Conservation (phyloP, 2,888 invertebrate genomes). For the Cosmia pyralina region DNA sequence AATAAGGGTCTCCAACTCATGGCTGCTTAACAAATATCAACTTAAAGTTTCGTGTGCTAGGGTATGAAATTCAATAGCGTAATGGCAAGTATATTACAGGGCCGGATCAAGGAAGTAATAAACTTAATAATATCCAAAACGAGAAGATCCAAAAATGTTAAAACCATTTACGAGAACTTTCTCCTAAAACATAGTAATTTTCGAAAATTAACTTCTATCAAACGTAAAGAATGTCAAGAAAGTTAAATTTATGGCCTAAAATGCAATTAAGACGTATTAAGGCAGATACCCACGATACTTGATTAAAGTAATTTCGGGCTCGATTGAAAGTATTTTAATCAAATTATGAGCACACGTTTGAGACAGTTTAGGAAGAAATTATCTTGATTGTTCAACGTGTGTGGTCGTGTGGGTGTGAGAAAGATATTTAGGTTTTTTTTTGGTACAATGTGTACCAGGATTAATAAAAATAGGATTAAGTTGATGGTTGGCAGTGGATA, state of each 20-base stretch:
- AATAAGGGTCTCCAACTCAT: slow-evolving; percentile 16
- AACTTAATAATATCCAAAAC: not conserved
- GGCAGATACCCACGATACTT: slow-evolving; percentile 30
- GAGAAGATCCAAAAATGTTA: not conserved
- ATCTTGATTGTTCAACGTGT: slow-evolving; percentile 43
- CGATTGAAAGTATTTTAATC: slow-evolving; percentile 55
- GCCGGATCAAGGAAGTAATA: slow-evolving; percentile 6
- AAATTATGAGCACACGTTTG: slow-evolving; percentile 40
- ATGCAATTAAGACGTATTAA: slow-evolving; percentile 30
- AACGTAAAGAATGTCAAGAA: slow-evolving; percentile 18
- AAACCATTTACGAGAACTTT: not conserved
- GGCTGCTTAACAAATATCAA: not conserved
- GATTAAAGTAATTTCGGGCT: slow-evolving; percentile 47
- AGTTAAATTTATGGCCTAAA: slow-evolving; percentile 22
- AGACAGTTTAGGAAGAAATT: slow-evolving; percentile 39
- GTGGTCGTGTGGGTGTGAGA: not conserved
- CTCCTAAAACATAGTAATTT: slow-evolving; percentile 6
- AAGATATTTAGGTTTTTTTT: not conserved
- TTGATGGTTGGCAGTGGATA: no score
- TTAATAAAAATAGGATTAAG: slow-evolving; percentile 4
- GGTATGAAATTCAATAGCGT: slow-evolving; percentile 22
- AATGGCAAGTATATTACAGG: slow-evolving; percentile 3
- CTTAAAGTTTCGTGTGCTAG: not conserved
- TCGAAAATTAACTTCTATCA: slow-evolving; percentile 29
- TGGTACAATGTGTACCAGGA: not conserved